Percentiles rank a stretch among this genome's conserved stretches.
These are phyloP conservation scores for Aspidiotus rigidus DNA, from an alignment of 2,888 invertebrate genomes.

Conservation along the genomic window DNA sequence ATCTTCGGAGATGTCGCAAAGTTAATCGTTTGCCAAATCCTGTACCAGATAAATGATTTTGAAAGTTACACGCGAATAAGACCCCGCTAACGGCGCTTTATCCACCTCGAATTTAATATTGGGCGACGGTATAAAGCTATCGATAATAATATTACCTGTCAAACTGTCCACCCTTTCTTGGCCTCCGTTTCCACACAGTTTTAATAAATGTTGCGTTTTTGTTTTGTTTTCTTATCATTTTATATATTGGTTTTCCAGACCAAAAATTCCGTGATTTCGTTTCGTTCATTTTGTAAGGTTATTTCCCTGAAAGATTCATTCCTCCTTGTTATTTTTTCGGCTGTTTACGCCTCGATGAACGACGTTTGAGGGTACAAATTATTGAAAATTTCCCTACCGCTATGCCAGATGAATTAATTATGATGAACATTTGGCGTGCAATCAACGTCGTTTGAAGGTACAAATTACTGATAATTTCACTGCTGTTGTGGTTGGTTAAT, in stretches of 20 bases:
- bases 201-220: slow-evolving; percentile 4
- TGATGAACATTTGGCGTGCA: no score
- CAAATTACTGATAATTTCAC: no score
- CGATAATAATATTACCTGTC: slow-evolving; percentile 34
- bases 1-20: slow-evolving; percentile 25
- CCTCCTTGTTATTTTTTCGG: no score
- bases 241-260: slow-evolving; percentile 1
- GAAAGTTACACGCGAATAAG: slow-evolving; percentile 32
- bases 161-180: slow-evolving; percentile 24
- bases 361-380: no score
- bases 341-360: no score
- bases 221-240: slow-evolving; percentile 2
- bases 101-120: slow-evolving; percentile 25
- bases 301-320: background rate
- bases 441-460: no score
- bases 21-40: slow-evolving; percentile 34
- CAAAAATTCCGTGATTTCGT: background rate
- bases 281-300: background rate
- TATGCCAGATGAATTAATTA: no score
- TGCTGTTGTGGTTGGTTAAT: no score
- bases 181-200: background rate
- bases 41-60: slow-evolving; percentile 32
- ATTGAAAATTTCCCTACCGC: no score
- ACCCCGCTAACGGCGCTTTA: slow-evolving; percentile 15
- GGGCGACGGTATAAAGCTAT: slow-evolving; percentile 30